Evolutionary conservation across 2,113 vertebrate species (phyloP).

Genomic region (Lepus europaeus): DNA sequence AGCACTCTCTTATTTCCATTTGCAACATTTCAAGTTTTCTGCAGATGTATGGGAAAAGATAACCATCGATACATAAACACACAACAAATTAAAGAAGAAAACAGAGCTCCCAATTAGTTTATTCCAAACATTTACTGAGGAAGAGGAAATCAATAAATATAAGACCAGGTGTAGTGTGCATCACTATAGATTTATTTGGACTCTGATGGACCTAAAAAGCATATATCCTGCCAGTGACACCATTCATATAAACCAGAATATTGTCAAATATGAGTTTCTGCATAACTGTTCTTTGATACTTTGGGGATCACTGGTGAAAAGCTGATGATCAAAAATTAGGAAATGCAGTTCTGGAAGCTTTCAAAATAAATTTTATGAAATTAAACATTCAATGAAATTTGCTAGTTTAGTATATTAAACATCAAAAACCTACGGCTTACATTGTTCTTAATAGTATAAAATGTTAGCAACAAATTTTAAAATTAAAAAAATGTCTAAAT

Average conservation of each 20-base stretch:
- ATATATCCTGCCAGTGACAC: background rate
- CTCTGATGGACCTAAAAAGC: background rate
- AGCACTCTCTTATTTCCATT: background rate
- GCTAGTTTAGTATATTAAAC: background rate
- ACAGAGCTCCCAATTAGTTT: background rate
- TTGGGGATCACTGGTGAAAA: background rate
- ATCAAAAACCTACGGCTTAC: background rate
- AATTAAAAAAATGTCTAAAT: background rate
- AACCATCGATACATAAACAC: background rate
- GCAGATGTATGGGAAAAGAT: background rate
- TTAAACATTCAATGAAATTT: background rate
- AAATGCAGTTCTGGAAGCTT: background rate
- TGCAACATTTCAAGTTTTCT: background rate
- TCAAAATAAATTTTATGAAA: background rate
- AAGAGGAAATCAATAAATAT: background rate
- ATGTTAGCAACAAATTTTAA: background rate
- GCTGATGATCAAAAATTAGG: background rate
- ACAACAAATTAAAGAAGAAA: background rate
- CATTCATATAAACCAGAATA: background rate
- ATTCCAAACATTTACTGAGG: background rate
- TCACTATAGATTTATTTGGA: background rate
- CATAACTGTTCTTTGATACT: background rate
- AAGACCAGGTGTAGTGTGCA: background rate
- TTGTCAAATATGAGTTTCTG: background rate
- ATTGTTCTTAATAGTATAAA: background rate